phyloP scores from a whole-genome alignment of 2,113 vertebrate species.

The Geococcyx californianus region DNA sequence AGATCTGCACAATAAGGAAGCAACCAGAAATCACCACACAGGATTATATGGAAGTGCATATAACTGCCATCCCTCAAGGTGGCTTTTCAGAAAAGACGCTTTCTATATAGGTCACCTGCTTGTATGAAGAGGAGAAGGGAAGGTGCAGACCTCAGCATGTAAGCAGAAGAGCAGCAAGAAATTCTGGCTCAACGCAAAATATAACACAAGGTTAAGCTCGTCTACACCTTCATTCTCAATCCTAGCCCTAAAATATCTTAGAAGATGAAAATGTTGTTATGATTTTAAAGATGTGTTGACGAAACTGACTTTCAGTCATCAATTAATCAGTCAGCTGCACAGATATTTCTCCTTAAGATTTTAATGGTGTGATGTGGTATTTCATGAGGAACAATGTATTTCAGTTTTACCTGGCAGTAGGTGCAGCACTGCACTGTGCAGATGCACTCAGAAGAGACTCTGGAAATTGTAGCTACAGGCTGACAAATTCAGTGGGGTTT shows the following conservation, averaged over 20 bases:
- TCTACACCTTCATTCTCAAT: background rate
- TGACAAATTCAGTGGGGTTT: fast-evolving
- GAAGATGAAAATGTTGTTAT: background rate
- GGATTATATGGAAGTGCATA: background rate
- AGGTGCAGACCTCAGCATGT: background rate
- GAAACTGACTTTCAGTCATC: background rate
- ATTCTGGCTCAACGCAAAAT: background rate
- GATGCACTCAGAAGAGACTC: background rate
- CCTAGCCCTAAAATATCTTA: background rate
- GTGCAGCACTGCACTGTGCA: fast-evolving
- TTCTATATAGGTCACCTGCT: background rate
- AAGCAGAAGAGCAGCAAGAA: background rate
- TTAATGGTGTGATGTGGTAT: background rate
- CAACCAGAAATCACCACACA: fast-evolving
- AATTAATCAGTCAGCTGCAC: background rate
- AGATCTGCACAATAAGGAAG: background rate
- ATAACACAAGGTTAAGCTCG: background rate
- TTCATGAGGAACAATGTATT: background rate
- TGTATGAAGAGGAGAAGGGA: fast-evolving
- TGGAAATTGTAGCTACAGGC: background rate
- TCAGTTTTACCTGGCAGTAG: background rate
- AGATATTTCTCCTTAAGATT: background rate
- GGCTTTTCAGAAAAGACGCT: background rate
- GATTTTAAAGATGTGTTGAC: background rate
- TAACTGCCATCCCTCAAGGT: background rate